phyloP scores from a whole-genome alignment of 1,140 invertebrate genomes.

The Subanguina moxae region DNA sequence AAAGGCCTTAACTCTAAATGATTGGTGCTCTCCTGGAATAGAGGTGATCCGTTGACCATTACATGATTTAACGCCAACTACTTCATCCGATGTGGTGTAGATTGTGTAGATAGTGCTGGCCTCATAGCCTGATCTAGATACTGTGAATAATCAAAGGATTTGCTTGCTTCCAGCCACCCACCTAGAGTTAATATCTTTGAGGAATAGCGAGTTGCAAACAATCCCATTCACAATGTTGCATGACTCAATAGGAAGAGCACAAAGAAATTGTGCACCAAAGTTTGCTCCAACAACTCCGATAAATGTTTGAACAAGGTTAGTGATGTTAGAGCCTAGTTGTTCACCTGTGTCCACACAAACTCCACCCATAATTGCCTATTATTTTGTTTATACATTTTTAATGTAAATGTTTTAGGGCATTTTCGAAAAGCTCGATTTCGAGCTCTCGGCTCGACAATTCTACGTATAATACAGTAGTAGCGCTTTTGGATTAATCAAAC shows the following conservation, averaged over 20 bases:
- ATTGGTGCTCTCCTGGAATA: too few species aligned
- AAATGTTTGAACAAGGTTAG: constrained; percentile 29
- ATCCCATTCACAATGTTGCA: constrained; percentile 34
- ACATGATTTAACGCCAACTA: background rate
- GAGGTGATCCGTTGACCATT: too few species aligned
- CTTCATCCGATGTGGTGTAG: background rate
- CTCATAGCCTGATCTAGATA: constrained; percentile 5
- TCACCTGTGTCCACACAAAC: constrained; percentile 31
- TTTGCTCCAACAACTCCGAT: constrained; percentile 45
- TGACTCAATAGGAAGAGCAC: constrained; percentile 7
- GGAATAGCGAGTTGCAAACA: constrained; percentile 23
- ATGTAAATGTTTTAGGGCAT: too few species aligned
- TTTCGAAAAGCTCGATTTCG: too few species aligned
- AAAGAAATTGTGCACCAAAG: constrained; percentile 4
- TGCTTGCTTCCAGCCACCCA: background rate
- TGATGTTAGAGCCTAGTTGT: constrained; percentile 25
- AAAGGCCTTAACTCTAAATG: too few species aligned
- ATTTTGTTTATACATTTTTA: too few species aligned
- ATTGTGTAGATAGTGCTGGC: background rate
- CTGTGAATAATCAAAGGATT: background rate
- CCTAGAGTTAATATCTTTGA: constrained; percentile 26
- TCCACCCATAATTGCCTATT: constrained; percentile 29
- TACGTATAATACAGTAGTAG: constrained; percentile 3
- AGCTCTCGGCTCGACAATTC: too few species aligned
- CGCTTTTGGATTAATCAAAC: too few species aligned